These are phyloP conservation scores for Scomberomorus guttatus DNA, from an alignment of 2,797 vertebrate genomes.

Conservation along the genomic window DNA sequence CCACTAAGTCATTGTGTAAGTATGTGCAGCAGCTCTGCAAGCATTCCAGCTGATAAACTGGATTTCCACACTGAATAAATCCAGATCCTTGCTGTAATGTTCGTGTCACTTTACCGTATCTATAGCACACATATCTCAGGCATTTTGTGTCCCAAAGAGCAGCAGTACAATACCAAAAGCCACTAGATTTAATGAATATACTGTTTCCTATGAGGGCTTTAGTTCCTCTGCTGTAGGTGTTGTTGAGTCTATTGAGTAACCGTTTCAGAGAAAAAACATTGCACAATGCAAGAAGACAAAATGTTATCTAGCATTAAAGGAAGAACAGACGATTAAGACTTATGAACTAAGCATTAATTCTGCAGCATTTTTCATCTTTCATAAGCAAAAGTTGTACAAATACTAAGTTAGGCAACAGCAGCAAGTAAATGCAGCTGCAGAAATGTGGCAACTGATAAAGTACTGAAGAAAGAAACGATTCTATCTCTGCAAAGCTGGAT, in stretches of 20 bases:
- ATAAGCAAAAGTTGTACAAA: not conserved
- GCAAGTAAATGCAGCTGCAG: too few species aligned
- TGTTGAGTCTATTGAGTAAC: not conserved
- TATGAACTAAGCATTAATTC: not conserved
- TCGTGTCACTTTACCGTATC: not conserved
- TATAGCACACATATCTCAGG: not conserved
- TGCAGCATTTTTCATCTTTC: not conserved
- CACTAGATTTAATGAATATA: too few species aligned
- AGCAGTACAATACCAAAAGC: not conserved
- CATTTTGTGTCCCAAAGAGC: not conserved
- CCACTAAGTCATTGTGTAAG: not conserved
- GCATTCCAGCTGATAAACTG: conserved; percentile 48
- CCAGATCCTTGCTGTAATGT: not conserved
- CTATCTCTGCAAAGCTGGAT: not conserved
- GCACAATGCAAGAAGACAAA: not conserved
- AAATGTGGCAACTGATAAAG: not conserved
- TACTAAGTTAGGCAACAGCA: not conserved
- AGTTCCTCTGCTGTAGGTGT: not conserved
- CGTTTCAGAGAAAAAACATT: too few species aligned
- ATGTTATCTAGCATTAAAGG: not conserved
- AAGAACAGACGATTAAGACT: not conserved
- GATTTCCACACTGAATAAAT: conserved; percentile 54
- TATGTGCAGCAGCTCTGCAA: conserved; percentile 6
- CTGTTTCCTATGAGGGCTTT: not conserved
- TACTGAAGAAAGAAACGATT: too few species aligned